These are phyloP conservation scores for Recurvirostra avosetta DNA, from an alignment of 2,113 vertebrate species.

Conservation along the genomic window DNA sequence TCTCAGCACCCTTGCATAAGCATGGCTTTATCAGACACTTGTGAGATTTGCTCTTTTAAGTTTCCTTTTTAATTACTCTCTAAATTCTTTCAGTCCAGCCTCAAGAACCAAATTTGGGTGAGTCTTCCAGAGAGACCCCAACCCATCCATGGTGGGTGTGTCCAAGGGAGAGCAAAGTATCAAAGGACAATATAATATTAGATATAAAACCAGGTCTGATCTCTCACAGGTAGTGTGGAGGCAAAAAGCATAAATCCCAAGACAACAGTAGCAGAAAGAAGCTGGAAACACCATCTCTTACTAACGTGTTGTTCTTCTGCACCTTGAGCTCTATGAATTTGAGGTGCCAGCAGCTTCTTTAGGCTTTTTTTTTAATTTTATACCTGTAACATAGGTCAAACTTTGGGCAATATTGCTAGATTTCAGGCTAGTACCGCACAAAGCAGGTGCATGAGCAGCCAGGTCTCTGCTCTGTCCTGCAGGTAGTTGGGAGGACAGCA, in stretches of 20 bases:
- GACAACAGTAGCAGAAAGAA: background rate
- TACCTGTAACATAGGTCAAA: background rate
- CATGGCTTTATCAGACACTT: background rate
- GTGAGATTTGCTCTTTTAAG: background rate
- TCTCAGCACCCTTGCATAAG: background rate
- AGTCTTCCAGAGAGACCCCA: background rate
- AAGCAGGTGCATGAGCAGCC: background rate
- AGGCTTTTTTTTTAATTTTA: background rate
- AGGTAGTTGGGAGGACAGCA: background rate
- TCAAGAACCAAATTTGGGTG: background rate
- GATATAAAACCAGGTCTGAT: background rate
- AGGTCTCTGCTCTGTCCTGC: background rate
- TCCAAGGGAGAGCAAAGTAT: background rate
- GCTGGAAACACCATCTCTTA: background rate
- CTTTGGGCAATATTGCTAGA: background rate
- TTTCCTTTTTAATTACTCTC: background rate
- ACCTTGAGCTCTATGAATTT: background rate
- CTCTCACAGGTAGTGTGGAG: background rate
- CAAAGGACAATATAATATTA: background rate
- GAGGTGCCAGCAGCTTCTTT: background rate
- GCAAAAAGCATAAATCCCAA: background rate
- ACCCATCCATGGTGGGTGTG: background rate
- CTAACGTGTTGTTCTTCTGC: background rate
- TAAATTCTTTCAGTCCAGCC: background rate
- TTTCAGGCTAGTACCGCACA: background rate